phyloP scores from a whole-genome alignment of 1,140 invertebrate species.

The Drosophila burlai region DNA sequence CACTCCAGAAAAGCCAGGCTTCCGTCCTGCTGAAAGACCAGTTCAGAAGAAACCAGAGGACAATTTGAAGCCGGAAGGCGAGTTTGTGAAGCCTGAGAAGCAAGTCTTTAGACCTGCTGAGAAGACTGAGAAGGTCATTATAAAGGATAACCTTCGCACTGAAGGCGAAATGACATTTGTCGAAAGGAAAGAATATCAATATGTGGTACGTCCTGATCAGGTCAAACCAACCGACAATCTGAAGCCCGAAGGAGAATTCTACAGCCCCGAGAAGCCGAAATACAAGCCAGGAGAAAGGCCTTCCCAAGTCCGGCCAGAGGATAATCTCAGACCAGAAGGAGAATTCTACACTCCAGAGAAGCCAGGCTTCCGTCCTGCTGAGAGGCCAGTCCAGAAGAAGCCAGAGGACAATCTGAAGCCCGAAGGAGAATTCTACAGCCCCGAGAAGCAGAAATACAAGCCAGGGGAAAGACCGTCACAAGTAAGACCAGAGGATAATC shows the following conservation, averaged over 20 bases:
- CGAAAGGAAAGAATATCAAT: conserved; percentile 85
- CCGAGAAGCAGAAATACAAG: not conserved
- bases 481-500: conserved; percentile 87
- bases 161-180: too few species aligned
- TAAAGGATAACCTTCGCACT: conserved; percentile 86
- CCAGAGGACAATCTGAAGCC: conserved; percentile 86
- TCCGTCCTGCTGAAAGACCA: conserved; percentile 86
- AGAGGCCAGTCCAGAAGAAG: conserved; percentile 31
- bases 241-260: conserved; percentile 86
- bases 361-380: conserved; percentile 85
- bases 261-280: conserved; percentile 44
- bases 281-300: not conserved
- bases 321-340: conserved; percentile 86
- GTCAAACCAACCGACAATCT: conserved; percentile 88
- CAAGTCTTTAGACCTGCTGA: conserved; percentile 87
- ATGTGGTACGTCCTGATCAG: conserved; percentile 87
- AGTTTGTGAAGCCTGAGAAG: conserved; percentile 73
- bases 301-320: conserved; percentile 85
- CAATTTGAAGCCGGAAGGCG: conserved; percentile 84
- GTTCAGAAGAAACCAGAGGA: conserved; percentile 84
- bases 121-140: conserved; percentile 86
- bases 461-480: not conserved
- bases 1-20: conserved; percentile 56
- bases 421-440: conserved; percentile 86
- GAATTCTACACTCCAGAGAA: conserved; percentile 78